Evolutionary conservation across 2,113 vertebrate species (phyloP), one percentile per base, ranked within the genome.

Genomic region (Phrynosoma platyrhinos): DNA sequence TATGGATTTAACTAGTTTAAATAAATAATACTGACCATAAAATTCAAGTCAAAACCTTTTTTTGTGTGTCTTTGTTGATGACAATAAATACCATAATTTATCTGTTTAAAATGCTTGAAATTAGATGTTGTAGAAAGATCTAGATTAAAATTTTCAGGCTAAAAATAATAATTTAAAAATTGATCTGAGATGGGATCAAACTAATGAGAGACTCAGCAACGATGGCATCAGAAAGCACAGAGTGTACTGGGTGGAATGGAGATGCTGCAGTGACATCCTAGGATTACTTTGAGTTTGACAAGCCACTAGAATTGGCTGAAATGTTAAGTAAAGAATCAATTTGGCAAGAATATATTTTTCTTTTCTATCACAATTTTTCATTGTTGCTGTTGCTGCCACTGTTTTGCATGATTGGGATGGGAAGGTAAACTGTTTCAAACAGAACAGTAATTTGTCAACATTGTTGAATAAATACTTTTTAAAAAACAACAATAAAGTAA

Each of bases 91-190:
- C 89, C 36, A 83, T 92, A 21, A 74, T 78, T 87, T 93, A 90
- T 92, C 93, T 76, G 87, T 80, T 32, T 62, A 91, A 90, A 92
- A 91, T 83, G 88, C 91, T 83, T 8, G 58, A 91, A 93, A 93
- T 86, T 91, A 27, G 66, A 94, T 91, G 93, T 62, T 62, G 13
- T 95, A 94, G 92, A 95, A 95, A 95, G 90, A 91, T 92, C 90
- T 88, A 90, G 87, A 91, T 95, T 94, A 93, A 95, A 95, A 93
- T 93, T 87, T 89, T 94, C 90, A 93, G 88, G 91, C 91, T 95
- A 94, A 94, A 94, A 95, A 94, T 78, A 87, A 71, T 82, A 84
- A 66, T 82, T 88, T 53, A 77, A 74, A 81, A 79, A 87, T 58
- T 53, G 76, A 53, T 55, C 52, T 66, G 77, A 77, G 18, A 94